Conservation (phyloP, 2,888 invertebrate genomes). For the Peribatodes rhomboidaria region DNA sequence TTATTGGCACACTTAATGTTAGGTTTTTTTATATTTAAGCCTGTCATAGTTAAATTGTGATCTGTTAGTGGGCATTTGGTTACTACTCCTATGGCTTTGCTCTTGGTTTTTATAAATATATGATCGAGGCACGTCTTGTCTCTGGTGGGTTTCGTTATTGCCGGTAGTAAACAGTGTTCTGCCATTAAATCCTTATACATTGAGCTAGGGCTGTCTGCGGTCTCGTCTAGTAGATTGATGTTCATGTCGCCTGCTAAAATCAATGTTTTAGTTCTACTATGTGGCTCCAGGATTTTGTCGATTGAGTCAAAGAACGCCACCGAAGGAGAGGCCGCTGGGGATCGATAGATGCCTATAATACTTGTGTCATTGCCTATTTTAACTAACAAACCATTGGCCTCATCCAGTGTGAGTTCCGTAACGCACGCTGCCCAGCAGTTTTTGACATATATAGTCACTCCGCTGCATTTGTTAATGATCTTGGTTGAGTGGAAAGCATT, state of each 20-base stretch:
- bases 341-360: slow-evolving; percentile 12
- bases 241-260: slow-evolving; percentile 7
- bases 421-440: background rate
- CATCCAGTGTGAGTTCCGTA: background rate
- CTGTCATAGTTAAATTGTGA: no score
- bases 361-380: background rate
- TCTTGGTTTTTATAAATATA: background rate
- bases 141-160: no score
- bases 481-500: background rate
- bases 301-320: background rate
- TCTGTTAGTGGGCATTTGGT: no score
- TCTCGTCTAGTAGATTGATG: background rate
- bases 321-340: background rate
- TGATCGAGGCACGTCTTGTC: background rate
- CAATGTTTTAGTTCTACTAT: background rate
- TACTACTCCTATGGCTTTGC: no score
- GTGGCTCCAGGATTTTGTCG: background rate
- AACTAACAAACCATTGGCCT: slow-evolving; percentile 6
- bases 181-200: background rate
- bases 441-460: background rate
- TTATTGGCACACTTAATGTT: no score
- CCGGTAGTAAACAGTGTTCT: background rate
- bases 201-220: background rate
- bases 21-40: no score
- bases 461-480: background rate